A percentile compares a stretch with the other conserved stretches of the same genome.
Evolutionary conservation across 2,888 invertebrate genomes (phyloP).

Genomic region (Cantharis nigra): DNA sequence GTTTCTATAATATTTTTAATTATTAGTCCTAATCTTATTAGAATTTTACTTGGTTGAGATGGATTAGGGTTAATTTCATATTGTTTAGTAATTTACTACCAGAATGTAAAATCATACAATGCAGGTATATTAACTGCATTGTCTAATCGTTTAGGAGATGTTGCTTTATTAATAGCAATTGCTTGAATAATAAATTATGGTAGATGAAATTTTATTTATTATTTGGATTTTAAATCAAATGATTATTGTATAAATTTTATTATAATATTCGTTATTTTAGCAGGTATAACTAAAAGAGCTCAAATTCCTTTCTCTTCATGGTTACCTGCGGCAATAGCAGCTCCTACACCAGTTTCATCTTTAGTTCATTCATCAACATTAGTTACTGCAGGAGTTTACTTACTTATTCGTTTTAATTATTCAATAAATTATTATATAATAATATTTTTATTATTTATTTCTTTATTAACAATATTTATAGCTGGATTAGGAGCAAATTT

Average conservation of each 20-base stretch:
- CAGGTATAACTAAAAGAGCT: constrained; percentile 79
- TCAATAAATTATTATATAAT: constrained; percentile 56
- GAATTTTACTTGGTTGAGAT: too few species aligned
- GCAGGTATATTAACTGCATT: constrained; percentile 74
- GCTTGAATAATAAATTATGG: constrained; percentile 48
- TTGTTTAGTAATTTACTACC: constrained; percentile 74
- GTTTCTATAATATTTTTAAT: too few species aligned
- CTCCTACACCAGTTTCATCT: constrained; percentile 71
- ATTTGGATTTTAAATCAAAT: constrained; percentile 56
- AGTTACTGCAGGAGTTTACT: constrained; percentile 76
- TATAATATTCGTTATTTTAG: constrained; percentile 57
- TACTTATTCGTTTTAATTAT: constrained; percentile 71
- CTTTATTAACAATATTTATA: constrained; percentile 65
- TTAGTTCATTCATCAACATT: constrained; percentile 81
- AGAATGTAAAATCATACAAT: constrained; percentile 69
- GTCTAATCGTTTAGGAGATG: constrained; percentile 76
- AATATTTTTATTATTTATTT: constrained; percentile 59
- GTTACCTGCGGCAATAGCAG: constrained; percentile 75
- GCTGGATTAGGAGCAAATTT: constrained; percentile 64
- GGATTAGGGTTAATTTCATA: constrained; percentile 53
- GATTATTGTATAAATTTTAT: constrained; percentile 53
- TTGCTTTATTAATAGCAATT: constrained; percentile 62
- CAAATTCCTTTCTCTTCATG: constrained; percentile 82
- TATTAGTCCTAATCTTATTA: too few species aligned
- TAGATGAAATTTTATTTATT: constrained; percentile 48